Evolutionary conservation across 2,113 vertebrate species (phyloP), one percentile per base, ranked within the genome.

Genomic region (Bostrychus sinensis): DNA sequence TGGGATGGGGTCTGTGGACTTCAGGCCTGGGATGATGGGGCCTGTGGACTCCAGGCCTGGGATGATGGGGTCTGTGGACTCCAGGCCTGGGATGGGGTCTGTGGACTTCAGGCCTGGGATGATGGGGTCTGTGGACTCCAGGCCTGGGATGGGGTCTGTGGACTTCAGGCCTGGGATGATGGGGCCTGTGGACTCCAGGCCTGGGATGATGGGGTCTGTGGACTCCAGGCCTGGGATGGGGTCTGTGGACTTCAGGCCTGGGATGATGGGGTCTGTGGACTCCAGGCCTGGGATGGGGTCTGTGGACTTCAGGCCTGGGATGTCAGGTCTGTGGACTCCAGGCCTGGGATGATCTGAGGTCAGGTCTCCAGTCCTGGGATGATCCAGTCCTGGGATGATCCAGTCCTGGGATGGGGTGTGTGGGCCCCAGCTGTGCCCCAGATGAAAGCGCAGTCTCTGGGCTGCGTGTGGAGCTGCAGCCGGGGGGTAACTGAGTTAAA

Each of bases 401-500:
- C 69, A 51, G 45, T 60, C 64, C 57, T 28, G 70, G 78, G 77
- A 72, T 53, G 73, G 26, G 26, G 37, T 53, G 67, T 72, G 67
- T 12, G 77, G 64, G 74, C 53, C 83, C 79, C 84, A 87, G 85
- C 88, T 87, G 85, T 72, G 80, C 39, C 64, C 55, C 54, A 77
- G 64, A 70, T 50, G 54, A 83, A 58, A 84, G 61, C 72, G 69
- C 75, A 77, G 60, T 80, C 80, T 85, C 75, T 70, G 73, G 81
- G 76, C 66, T 65, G 9, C 30, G 80, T 72, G 36, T 63, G 75
- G 77, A 82, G 72, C 72, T 45, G 62, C 23, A 51, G 14, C 57
- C 73, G 58, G 65, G 64, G 63, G 72, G 71, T 87, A 88, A 89
- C 70, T n/a, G 32, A 85, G 83, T 88, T 88, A 88, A 80, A 71